These are phyloP conservation scores for Kryphioiulus occultus DNA, from an alignment of 2,888 invertebrate genomes.

Conservation along the genomic window DNA sequence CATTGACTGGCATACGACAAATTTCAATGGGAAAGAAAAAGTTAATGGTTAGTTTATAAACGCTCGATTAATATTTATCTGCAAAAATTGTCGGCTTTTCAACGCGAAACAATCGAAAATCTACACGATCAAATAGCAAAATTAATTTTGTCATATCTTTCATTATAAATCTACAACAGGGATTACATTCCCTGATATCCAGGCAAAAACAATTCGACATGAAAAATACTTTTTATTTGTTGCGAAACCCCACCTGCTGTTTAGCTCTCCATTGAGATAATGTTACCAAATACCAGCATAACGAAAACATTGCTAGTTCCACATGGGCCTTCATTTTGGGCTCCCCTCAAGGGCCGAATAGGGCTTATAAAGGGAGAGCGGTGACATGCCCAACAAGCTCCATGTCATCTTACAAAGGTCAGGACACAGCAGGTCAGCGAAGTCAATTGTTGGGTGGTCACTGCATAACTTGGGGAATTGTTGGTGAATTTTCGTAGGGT, in stretches of 20 bases:
- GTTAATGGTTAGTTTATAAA: no score
- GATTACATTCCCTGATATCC: background rate
- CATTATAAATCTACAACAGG: background rate
- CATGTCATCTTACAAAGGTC: background rate
- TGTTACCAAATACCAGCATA: background rate
- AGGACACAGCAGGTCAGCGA: slow-evolving; percentile 11
- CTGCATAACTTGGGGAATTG: no score
- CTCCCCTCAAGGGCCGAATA: background rate
- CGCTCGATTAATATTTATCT: no score
- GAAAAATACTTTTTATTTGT: background rate
- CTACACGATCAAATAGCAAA: background rate
- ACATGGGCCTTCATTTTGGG: background rate
- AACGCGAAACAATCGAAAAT: no score
- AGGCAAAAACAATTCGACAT: background rate
- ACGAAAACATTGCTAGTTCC: slow-evolving; percentile 13
- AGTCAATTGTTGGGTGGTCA: slow-evolving; percentile 7
- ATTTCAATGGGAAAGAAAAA: no score
- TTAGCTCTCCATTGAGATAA: slow-evolving; percentile 1
- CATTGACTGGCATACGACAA: no score
- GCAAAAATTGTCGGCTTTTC: no score
- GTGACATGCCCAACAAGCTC: background rate
- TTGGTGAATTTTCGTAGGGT: no score
- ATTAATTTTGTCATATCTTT: background rate
- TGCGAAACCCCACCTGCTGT: background rate
- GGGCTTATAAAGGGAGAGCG: background rate